Conservation (phyloP, 2,888 invertebrate species). For the Silvanus unidentatus region DNA sequence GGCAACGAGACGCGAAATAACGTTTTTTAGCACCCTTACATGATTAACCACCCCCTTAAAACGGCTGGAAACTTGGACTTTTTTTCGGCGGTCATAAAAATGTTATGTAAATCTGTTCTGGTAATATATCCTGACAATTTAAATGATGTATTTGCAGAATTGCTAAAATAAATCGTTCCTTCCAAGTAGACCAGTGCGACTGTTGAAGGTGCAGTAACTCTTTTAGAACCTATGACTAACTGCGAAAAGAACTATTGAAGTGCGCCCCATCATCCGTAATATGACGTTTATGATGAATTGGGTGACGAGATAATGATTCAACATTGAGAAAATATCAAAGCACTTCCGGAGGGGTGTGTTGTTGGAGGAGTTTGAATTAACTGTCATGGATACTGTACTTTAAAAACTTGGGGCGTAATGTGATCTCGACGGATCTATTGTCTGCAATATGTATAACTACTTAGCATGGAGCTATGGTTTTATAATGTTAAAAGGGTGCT, state of each 20-base stretch:
- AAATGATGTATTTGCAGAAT: no score
- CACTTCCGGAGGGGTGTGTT: constrained; percentile 39
- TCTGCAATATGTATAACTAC: constrained; percentile 33
- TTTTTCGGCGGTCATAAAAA: no score
- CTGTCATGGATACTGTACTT: constrained; percentile 44
- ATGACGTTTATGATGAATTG: constrained; percentile 45
- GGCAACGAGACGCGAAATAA: constrained; percentile 45
- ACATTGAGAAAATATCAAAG: constrained; percentile 39
- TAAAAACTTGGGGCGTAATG: constrained; percentile 38
- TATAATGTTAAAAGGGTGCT: constrained; percentile 33
- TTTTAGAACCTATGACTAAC: no score
- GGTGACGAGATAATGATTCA: constrained; percentile 41
- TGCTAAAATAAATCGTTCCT: no score
- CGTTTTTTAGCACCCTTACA: constrained; percentile 43
- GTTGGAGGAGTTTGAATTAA: constrained; percentile 35
- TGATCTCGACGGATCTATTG: constrained; percentile 32
- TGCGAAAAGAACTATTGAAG: no score
- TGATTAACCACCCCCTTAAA: no score
- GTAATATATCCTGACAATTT: no score
- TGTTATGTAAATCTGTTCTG: no score
- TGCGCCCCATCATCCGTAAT: constrained; percentile 8
- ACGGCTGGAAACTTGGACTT: no score
- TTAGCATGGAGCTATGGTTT: constrained; percentile 38
- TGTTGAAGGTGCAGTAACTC: no score
- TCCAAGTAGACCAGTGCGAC: no score